A percentile compares a stretch with the other conserved stretches of the same genome.
phyloP scores from a whole-genome alignment of 1,140 invertebrate genomes.

The Zaprionus taronus region DNA sequence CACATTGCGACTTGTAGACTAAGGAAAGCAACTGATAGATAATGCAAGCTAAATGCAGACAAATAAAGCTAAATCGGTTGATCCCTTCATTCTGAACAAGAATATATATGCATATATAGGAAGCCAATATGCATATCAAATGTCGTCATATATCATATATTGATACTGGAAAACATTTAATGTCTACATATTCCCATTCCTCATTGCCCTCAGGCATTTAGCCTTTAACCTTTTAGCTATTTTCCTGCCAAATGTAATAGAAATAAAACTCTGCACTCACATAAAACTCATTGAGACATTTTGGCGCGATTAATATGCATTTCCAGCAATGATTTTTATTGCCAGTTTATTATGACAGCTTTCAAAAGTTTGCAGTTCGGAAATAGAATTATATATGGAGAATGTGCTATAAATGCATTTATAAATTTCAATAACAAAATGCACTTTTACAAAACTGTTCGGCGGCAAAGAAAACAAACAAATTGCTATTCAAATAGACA shows the following conservation, averaged over 20 bases:
- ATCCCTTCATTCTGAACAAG: neutral
- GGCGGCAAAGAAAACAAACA: slow-evolving; percentile 63
- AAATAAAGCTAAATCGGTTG: neutral
- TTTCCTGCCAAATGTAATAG: slow-evolving; percentile 2
- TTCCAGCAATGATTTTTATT: slow-evolving; percentile 13
- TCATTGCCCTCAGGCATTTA: neutral
- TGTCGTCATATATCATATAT: no score
- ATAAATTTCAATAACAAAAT: slow-evolving; percentile 77
- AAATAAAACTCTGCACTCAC: neutral
- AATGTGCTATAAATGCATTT: slow-evolving; percentile 50
- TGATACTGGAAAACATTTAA: no score
- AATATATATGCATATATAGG: neutral
- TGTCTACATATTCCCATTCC: no score
- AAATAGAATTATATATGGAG: slow-evolving; percentile 8
- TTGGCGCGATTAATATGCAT: slow-evolving; percentile 2
- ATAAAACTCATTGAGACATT: neutral
- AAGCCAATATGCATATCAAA: neutral
- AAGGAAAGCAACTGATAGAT: neutral
- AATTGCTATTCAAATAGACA: slow-evolving; percentile 62
- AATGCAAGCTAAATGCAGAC: neutral
- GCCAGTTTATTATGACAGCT: slow-evolving; percentile 29
- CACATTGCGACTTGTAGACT: no score
- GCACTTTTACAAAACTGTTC: slow-evolving; percentile 63
- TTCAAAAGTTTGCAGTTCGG: slow-evolving; percentile 5
- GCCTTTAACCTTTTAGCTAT: neutral